These are phyloP conservation scores for Manduca sexta DNA, from an alignment of 1,140 invertebrate species.

Conservation along the genomic window DNA sequence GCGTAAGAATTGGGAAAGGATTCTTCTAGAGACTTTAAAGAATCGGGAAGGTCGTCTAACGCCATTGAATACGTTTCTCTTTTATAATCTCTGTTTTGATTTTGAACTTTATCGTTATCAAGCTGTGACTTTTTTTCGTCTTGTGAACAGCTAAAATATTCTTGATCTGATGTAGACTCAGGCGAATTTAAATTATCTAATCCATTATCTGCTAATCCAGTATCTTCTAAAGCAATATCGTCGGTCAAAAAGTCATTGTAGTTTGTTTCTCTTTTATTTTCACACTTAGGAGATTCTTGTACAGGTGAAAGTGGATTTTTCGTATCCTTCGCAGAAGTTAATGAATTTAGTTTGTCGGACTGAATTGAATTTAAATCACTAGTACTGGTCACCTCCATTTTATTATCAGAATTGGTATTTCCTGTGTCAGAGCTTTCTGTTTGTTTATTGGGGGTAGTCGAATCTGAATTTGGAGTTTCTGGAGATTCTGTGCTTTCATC, in stretches of 20 bases:
- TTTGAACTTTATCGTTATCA: constrained; percentile 24
- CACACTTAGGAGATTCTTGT: constrained; percentile 27
- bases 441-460: constrained; percentile 26
- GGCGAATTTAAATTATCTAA: constrained; percentile 15
- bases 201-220: constrained; percentile 15
- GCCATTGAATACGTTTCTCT: constrained; percentile 27
- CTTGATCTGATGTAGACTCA: constrained; percentile 24
- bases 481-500: constrained; percentile 28
- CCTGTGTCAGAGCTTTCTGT: constrained; percentile 3
- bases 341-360: constrained; percentile 3
- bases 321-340: constrained; percentile 3
- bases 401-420: constrained; percentile 9
- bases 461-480: constrained; percentile 18
- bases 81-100: constrained; percentile 31
- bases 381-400: constrained; percentile 5
- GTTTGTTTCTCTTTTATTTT: constrained; percentile 50
- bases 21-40: constrained; percentile 50
- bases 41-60: constrained; percentile 22
- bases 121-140: constrained; percentile 35
- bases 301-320: constrained; percentile 13
- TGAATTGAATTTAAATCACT: background rate
- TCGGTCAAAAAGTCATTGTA: constrained; percentile 15
- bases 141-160: constrained; percentile 28
- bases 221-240: constrained; percentile 12
- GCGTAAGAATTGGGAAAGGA: constrained; percentile 47